phyloP scores from a whole-genome alignment of 2,113 vertebrate genomes.

The Callipepla squamata region DNA sequence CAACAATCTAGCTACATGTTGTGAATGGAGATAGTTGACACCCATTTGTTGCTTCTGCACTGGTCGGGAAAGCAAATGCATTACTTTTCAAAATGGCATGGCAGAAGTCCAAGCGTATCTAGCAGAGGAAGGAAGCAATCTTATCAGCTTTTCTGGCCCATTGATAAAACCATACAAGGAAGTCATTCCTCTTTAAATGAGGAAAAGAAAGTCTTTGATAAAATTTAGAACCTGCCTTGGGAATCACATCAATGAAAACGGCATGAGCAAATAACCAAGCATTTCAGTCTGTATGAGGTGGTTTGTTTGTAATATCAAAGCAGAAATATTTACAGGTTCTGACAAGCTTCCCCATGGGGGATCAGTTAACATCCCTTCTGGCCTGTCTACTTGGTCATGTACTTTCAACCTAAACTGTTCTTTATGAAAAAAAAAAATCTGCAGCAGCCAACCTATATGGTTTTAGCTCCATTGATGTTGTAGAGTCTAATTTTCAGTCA shows the following conservation, averaged over 20 bases:
- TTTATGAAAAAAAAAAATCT: not conserved
- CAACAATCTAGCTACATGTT: not conserved
- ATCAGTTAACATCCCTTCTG: not conserved
- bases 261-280: slow-evolving; percentile 45
- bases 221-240: slow-evolving; percentile 64
- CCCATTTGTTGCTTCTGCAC: slow-evolving; percentile 32
- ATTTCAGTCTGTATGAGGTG: slow-evolving; percentile 30
- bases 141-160: slow-evolving; percentile 73
- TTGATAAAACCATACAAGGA: slow-evolving; percentile 79
- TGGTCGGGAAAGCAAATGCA: slow-evolving; percentile 62
- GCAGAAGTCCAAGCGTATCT: slow-evolving; percentile 71
- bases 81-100: slow-evolving; percentile 71
- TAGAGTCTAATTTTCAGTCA: not conserved
- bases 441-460: not conserved
- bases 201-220: slow-evolving; percentile 77
- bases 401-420: not conserved
- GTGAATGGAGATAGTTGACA: slow-evolving; percentile 32
- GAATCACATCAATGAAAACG: slow-evolving; percentile 64
- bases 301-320: slow-evolving; percentile 56
- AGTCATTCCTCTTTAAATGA: slow-evolving; percentile 78
- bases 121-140: slow-evolving; percentile 79
- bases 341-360: slow-evolving; percentile 18
- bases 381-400: not conserved
- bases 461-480: not conserved
- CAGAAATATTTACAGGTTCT: slow-evolving; percentile 42